phyloP scores from a whole-genome alignment of 1,140 invertebrate genomes.

The Habropoda laboriosa region DNA sequence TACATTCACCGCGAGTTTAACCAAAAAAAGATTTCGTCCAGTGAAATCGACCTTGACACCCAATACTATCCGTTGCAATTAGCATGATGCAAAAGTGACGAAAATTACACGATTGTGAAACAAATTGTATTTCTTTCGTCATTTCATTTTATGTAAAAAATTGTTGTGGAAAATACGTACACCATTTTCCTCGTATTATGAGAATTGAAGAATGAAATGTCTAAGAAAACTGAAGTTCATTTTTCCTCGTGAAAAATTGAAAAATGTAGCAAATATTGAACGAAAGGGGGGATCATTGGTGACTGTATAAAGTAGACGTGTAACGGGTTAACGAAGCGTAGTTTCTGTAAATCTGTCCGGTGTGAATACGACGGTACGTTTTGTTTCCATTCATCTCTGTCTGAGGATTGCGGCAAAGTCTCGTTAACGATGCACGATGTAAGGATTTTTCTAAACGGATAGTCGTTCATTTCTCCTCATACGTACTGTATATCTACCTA shows the following conservation, averaged over 20 bases:
- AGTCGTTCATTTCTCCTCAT: no score
- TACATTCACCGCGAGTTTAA: not conserved
- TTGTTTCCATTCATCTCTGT: not conserved
- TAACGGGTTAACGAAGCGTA: not conserved
- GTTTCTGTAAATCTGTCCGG: not conserved
- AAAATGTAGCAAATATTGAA: not conserved
- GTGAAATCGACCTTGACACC: conserved; percentile 45
- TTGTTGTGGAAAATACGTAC: no score
- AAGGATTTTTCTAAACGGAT: not conserved
- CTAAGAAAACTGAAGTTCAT: no score
- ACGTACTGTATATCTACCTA: no score
- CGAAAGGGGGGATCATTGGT: no score
- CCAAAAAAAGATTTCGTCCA: not conserved
- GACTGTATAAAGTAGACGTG: conserved; percentile 18
- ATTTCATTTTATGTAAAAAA: no score
- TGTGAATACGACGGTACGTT: not conserved
- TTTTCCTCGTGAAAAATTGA: not conserved
- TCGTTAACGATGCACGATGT: not conserved
- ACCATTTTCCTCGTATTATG: no score
- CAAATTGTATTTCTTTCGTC: accelerated
- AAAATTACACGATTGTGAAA: not conserved
- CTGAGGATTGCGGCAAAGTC: no score
- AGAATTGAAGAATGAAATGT: no score
- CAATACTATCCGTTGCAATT: not conserved
- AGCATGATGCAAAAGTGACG: conserved; percentile 49